Evolutionary conservation across 2,113 vertebrate genomes (phyloP).

Genomic region (Pandion haliaetus): DNA sequence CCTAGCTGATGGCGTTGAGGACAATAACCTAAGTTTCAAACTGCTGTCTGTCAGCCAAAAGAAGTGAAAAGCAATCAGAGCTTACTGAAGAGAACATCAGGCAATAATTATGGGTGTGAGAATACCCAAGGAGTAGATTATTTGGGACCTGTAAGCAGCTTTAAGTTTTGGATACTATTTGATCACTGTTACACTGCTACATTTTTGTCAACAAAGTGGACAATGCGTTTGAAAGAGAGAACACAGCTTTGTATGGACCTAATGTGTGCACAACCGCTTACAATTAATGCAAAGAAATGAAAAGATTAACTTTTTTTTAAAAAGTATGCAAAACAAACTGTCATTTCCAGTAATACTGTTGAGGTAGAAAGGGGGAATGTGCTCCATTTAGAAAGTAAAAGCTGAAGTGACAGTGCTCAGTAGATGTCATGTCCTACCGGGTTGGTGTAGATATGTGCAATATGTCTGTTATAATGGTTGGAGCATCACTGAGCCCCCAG

Average conservation of each 20-base stretch:
- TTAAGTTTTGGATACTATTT: background rate
- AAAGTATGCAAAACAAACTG: background rate
- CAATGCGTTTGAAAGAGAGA: background rate
- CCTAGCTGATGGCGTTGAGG: background rate
- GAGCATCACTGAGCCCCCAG: background rate
- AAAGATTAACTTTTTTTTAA: background rate
- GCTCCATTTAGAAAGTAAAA: background rate
- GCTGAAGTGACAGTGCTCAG: background rate
- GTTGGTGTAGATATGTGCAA: background rate
- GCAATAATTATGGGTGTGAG: background rate
- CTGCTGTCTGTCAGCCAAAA: background rate
- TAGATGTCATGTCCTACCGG: background rate
- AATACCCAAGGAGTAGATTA: background rate
- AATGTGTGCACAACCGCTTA: background rate
- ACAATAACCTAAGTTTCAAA: background rate
- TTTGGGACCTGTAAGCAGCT: background rate
- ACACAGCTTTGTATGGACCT: background rate
- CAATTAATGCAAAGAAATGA: background rate
- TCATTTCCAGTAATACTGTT: background rate
- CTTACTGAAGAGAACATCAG: background rate
- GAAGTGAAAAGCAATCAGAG: background rate
- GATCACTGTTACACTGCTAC: background rate
- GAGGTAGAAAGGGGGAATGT: background rate
- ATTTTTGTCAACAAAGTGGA: background rate
- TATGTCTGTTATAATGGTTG: background rate